A percentile compares a stretch with the other conserved stretches of the same genome.
phyloP scores from a whole-genome alignment of 2,888 invertebrate genomes.

The Hyposoter didymator region DNA sequence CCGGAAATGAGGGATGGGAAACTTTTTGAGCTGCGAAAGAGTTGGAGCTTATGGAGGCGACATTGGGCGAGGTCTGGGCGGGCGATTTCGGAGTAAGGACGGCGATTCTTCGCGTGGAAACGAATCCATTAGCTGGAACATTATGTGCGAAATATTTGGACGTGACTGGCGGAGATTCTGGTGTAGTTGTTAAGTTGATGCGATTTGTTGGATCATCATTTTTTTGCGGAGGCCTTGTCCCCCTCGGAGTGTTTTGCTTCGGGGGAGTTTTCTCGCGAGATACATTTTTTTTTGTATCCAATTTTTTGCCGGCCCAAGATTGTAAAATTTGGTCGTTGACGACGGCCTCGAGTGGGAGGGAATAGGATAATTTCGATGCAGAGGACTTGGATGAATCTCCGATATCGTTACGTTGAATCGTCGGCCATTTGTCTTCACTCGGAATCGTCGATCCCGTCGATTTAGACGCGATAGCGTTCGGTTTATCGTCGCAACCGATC shows the following conservation, averaged over 20 bases:
- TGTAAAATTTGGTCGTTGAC: constrained; percentile 38
- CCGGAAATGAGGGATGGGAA: neutral
- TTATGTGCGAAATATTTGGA: neutral
- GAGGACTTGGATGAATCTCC: neutral
- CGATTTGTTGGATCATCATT: neutral
- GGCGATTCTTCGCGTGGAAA: neutral
- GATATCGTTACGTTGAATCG: neutral
- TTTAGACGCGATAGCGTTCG: neutral
- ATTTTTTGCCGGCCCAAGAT: neutral
- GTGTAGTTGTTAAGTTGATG: neutral
- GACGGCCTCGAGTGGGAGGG: constrained; percentile 36
- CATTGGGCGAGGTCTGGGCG: neutral
- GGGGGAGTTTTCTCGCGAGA: neutral
- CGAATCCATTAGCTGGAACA: neutral
- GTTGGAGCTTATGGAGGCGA: neutral
- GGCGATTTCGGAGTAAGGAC: neutral
- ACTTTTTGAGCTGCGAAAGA: neutral
- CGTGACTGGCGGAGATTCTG: neutral
- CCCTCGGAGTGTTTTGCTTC: neutral
- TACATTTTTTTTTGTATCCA: neutral
- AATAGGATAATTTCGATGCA: constrained; percentile 18
- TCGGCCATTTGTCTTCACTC: neutral
- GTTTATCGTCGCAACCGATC: neutral
- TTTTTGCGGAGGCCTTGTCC: neutral
- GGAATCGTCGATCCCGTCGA: neutral